phyloP scores from a whole-genome alignment of 2,888 invertebrate species.

The Harpagoxenus sublaevis region DNA sequence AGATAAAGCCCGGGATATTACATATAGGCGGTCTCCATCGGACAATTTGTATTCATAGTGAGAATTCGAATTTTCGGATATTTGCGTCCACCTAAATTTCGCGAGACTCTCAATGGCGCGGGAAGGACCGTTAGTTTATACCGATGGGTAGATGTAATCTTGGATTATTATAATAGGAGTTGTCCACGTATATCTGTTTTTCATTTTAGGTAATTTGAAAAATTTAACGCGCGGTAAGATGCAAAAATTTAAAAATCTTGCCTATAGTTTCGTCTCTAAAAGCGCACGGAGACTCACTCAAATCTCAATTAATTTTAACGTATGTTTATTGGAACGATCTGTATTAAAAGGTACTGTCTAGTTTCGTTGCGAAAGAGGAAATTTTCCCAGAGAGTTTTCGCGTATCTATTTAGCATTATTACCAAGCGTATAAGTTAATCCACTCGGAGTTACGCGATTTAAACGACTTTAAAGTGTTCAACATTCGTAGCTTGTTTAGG shows the following conservation, averaged over 20 bases:
- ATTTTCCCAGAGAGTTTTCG: neutral
- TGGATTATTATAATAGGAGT: neutral
- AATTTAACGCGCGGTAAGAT: neutral
- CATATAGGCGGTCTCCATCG: constrained; percentile 6
- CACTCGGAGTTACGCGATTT: constrained; percentile 21
- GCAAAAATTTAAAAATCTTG: neutral
- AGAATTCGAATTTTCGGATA: constrained; percentile 41
- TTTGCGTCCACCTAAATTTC: constrained; percentile 27
- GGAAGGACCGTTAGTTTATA: neutral
- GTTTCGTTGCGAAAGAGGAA: neutral
- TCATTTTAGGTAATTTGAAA: no score
- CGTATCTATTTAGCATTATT: constrained; percentile 13
- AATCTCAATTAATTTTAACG: constrained; percentile 27
- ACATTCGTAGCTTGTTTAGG: constrained; percentile 19
- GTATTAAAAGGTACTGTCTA: constrained; percentile 6
- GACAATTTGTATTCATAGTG: constrained; percentile 36
- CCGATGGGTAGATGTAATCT: neutral
- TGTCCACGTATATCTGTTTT: neutral
- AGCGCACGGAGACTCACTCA: neutral
- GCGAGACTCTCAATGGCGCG: neutral
- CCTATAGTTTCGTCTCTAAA: neutral
- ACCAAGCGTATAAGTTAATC: constrained; percentile 24
- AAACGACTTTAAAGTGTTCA: constrained; percentile 31
- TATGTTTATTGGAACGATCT: neutral
- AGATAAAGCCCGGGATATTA: constrained; percentile 22